Evolutionary conservation across 2,797 vertebrate species (phyloP), one percentile per base, ranked within the genome.

Genomic region (Poeciliopsis paucimaculata): DNA sequence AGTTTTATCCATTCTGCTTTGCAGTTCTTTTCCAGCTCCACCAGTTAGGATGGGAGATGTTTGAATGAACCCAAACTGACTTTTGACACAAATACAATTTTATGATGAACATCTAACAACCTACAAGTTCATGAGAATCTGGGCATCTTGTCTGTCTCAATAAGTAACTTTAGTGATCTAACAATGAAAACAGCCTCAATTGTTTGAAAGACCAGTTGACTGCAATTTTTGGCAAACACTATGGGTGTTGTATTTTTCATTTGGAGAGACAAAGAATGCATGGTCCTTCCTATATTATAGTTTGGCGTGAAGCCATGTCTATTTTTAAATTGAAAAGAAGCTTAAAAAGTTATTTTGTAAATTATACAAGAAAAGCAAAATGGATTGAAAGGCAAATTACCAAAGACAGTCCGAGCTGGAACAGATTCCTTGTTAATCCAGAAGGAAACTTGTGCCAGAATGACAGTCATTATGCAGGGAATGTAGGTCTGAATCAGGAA

Each of bases 361-460:
- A 57, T 64, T 26, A 13, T 12, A 23, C 8, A 53, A 15, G 34
- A 10, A 34, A 1, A 53, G 5, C 28, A 57, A 72, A 76, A 9
- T 49, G 76, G 90, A 64, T 31, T 79, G 10, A 77, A 82, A 75
- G 0, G 9, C 82, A 77, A 81, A 97, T 92, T 96, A 98, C 98
- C 98, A 78, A 99, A 99, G 70, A 99, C 98, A 31, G 98, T 99
- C 90, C 98, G 96, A 81, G 98, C 98, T 39, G 98, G 98, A 86
- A 99, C 98, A 0, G 98, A 99, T 84, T 99, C 98, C 93, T 98
- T 98, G 90, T 99, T 98, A 93, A 99, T 99, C 98, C 98, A 99
- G 92, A 99, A 99, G 12, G 98, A 99, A 81, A 99, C 98, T 91
- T 98, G 98, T 62, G 98, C 98, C 82, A 99, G 95, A 92, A 98